These are phyloP conservation scores for Drosophila neonasuta DNA, from an alignment of 2,888 invertebrate genomes.

Conservation along the genomic window DNA sequence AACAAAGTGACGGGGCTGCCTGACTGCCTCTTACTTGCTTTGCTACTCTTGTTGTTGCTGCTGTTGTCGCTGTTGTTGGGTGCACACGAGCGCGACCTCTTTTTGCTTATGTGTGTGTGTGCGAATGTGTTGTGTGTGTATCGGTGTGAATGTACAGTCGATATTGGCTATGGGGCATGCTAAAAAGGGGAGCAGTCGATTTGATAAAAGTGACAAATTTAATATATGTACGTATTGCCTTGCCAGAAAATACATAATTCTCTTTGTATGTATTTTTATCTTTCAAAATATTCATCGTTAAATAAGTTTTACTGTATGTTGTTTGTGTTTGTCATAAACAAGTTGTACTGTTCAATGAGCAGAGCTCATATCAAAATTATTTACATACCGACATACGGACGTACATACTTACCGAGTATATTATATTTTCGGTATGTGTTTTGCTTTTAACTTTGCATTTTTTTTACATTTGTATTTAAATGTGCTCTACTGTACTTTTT, in stretches of 20 bases:
- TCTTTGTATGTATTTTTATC: constrained; percentile 3
- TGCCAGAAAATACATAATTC: not conserved
- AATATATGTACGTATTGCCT: not conserved
- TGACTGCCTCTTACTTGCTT: constrained; percentile 50
- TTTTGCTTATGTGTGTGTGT: constrained; percentile 46
- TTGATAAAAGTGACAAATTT: constrained; percentile 18
- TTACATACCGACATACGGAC: constrained; percentile 18
- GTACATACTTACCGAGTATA: constrained; percentile 6
- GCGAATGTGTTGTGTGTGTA: constrained; percentile 23
- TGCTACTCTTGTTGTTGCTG: constrained; percentile 42
- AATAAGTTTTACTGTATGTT: constrained; percentile 8
- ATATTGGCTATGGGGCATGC: constrained; percentile 48
- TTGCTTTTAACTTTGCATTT: constrained; percentile 33
- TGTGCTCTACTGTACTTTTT: constrained; percentile 62
- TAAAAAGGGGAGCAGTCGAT: constrained; percentile 21
- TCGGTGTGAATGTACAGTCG: constrained; percentile 62
- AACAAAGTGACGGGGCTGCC: constrained; percentile 52
- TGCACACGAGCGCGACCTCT: constrained; percentile 77
- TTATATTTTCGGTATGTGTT: constrained; percentile 31
- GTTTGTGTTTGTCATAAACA: constrained; percentile 14
- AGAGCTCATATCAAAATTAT: constrained; percentile 52
- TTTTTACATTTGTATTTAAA: constrained; percentile 38
- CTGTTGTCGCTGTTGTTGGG: constrained; percentile 61
- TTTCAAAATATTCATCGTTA: not conserved
- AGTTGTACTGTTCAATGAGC: constrained; percentile 44